Conservation (phyloP, 2,113 vertebrate genomes). For the Zosterops pallidus region DNA sequence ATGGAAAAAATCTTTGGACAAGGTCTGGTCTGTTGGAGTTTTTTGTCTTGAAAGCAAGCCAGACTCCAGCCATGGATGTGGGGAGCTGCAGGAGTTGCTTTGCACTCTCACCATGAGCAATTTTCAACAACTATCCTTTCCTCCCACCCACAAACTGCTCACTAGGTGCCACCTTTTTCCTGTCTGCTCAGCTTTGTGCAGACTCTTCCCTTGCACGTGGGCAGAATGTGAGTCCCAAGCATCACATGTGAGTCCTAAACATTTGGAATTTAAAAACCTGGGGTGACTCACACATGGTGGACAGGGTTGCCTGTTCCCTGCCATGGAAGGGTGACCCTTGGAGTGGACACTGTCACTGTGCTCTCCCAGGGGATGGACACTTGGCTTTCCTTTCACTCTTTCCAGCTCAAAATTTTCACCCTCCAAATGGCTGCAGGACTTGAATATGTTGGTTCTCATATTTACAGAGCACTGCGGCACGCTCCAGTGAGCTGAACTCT, state of each 20-base stretch:
- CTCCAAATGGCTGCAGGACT: neutral
- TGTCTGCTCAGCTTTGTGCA: neutral
- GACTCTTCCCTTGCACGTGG: neutral
- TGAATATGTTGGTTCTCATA: neutral
- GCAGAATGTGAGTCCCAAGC: neutral
- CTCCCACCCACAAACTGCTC: neutral
- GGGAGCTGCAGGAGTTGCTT: neutral
- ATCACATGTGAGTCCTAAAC: neutral
- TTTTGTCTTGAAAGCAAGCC: neutral
- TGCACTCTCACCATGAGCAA: neutral
- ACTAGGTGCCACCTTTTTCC: neutral
- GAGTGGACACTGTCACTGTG: neutral
- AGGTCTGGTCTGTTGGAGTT: neutral
- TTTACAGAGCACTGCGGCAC: neutral
- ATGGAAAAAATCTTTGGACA: neutral
- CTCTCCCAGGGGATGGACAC: neutral
- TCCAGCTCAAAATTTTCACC: neutral
- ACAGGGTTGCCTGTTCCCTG: neutral
- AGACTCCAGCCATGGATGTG: neutral
- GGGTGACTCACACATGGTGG: accelerated
- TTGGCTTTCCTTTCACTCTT: neutral
- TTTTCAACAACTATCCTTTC: neutral
- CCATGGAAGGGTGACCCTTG: neutral
- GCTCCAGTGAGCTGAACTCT: neutral
- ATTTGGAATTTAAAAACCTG: neutral